A percentile compares a stretch with the other conserved stretches of the same genome.
These are phyloP conservation scores for Engraulis encrasicolus DNA, from an alignment of 2,113 vertebrate genomes.

Conservation along the genomic window DNA sequence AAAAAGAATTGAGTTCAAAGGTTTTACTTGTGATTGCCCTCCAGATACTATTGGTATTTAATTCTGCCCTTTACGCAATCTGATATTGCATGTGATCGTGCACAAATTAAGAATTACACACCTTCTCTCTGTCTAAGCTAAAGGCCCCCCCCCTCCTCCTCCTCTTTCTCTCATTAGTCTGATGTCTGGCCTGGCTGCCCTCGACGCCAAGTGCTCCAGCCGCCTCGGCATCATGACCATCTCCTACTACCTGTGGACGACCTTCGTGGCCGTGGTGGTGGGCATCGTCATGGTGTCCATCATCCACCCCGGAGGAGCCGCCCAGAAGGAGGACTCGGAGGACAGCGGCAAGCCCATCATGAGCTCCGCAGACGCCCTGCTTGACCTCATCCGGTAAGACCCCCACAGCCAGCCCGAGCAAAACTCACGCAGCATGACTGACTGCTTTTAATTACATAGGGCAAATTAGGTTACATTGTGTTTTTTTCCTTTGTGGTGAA, in stretches of 20 bases:
- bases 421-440: too few relatives aligned
- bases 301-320: constrained; percentile 93
- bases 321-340: constrained; percentile 89
- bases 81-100: too few relatives aligned
- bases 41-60: too few relatives aligned
- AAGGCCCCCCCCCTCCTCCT: neutral
- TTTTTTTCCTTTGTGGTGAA: too few relatives aligned
- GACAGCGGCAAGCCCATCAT: constrained; percentile 91
- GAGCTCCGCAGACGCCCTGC: constrained; percentile 94
- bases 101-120: too few relatives aligned
- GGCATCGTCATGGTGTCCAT: constrained; percentile 96
- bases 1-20: too few relatives aligned
- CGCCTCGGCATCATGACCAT: constrained; percentile 95
- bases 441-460: too few relatives aligned
- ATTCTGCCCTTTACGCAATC: too few relatives aligned
- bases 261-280: constrained; percentile 93
- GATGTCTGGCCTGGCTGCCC: constrained; percentile 94
- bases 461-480: too few relatives aligned
- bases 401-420: too few relatives aligned
- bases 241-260: constrained; percentile 98
- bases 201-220: constrained; percentile 96
- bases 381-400: constrained; percentile 93
- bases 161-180: constrained; percentile 73
- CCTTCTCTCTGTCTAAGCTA: neutral
- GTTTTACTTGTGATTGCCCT: too few relatives aligned